Percentiles rank a stretch among this genome's conserved stretches.
Evolutionary conservation across 2,797 vertebrate species (phyloP).

Genomic region (Eremophila alpestris): DNA sequence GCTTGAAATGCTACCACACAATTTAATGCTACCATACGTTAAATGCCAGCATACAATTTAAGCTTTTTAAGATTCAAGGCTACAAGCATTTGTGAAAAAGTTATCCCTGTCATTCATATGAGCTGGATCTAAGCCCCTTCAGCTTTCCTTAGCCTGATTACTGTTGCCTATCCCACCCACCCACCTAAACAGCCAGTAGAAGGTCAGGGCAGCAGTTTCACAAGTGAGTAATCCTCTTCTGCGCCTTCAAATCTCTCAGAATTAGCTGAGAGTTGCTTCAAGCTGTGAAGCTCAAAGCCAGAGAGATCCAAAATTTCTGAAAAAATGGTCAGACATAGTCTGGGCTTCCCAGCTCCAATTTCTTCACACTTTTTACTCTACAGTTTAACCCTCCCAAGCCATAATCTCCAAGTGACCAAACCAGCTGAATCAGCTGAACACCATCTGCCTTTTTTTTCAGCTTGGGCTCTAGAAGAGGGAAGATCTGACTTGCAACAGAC

Average conservation of each 20-base stretch:
- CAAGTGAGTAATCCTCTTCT: not conserved
- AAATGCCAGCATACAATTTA: not conserved
- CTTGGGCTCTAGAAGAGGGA: not conserved
- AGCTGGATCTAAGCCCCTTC: not conserved
- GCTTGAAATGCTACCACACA: not conserved
- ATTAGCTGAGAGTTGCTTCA: not conserved
- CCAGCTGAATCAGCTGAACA: not conserved
- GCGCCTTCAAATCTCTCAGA: not conserved
- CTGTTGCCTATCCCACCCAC: not conserved
- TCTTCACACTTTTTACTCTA: not conserved
- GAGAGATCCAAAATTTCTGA: not conserved
- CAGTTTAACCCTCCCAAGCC: not conserved
- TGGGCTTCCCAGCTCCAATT: not conserved
- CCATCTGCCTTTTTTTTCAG: too few relatives aligned
- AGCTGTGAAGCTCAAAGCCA: not conserved
- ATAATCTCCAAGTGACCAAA: not conserved
- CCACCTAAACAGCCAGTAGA: not conserved
- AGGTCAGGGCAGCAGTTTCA: constrained; percentile 3
- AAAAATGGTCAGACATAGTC: not conserved
- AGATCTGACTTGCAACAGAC: not conserved
- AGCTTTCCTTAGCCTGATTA: not conserved
- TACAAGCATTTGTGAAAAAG: constrained; percentile 24
- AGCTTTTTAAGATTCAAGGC: constrained; percentile 5
- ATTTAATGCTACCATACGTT: not conserved
- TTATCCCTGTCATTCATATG: not conserved